Evolutionary conservation across 2,113 vertebrate species (phyloP).

Genomic region (Notiomystis cincta): DNA sequence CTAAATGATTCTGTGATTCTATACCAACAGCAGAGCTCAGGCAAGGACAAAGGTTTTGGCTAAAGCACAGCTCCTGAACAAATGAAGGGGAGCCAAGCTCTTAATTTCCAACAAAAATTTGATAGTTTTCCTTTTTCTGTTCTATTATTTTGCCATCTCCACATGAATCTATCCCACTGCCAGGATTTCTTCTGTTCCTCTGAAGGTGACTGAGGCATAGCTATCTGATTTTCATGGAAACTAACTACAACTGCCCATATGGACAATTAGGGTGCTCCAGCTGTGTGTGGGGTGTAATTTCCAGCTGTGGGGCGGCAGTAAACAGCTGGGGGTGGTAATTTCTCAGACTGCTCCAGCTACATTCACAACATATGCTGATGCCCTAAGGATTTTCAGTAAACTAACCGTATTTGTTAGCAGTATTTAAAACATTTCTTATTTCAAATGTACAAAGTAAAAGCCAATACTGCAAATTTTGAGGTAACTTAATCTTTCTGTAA

Average conservation of each 20-base stretch:
- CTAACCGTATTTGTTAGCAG: background rate
- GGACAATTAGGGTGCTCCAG: background rate
- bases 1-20: background rate
- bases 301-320: background rate
- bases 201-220: background rate
- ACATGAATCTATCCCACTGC: background rate
- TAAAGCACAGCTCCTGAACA: background rate
- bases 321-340: background rate
- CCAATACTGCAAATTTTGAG: background rate
- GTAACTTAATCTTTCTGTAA: constrained; percentile 4
- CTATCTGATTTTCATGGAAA: background rate
- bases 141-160: background rate
- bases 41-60: background rate
- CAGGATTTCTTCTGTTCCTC: background rate
- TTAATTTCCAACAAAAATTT: background rate
- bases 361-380: background rate
- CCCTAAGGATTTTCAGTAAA: constrained; percentile 5
- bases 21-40: background rate
- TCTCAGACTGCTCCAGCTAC: background rate
- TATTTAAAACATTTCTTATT: constrained; percentile 21
- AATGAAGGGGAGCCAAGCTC: background rate
- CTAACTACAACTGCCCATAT: background rate
- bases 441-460: background rate
- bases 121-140: background rate
- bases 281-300: background rate